Base-by-base conservation (phyloP, 1,140 invertebrate genomes). In the Holotrichia oblita region DNA sequence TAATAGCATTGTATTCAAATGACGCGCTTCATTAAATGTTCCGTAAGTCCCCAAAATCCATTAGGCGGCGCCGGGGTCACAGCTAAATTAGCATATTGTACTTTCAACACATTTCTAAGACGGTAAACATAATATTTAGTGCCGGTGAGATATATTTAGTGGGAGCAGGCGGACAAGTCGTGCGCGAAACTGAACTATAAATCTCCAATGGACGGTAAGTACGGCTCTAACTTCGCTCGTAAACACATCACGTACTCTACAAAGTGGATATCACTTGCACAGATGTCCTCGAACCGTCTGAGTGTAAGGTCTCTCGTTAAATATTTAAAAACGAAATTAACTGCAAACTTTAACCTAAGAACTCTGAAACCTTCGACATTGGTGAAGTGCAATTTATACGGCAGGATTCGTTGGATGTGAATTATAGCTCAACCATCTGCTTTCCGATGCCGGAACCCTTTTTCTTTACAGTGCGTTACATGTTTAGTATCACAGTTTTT, bases 261-360 rank as follows among this genome's bases (percentile, higher is more conserved):
- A 64, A 64, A 64, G 59, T 64, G 59, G 59, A 64, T 64, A 64
- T 64, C 59, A 64, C 17, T 64, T 64, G 59, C 59, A 17, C 59
- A 64, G 59, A 64, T 64, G 59, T 64, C 59, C 22, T 64, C 17
- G 24, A 64, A 27, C 59, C 59, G 59, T 22, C 59, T 27, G 59
- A 17, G 59, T 20, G 22, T 64, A 64, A 22, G 17, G 59, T 14
- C 17, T 10, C 17, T 27, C 59, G 24, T 64, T 64, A 64, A 64
- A 64, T 64, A 64, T 64, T 64, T 64, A 64, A 64, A 64, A 64
- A 64, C 59, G 59, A 17, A 64, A 64, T 64, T 64, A 64, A 64
- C 59, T 64, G 59, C 17, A 17, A 64, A 64, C 59, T 10, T 1
- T 3, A 17, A 3, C 17, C 59, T 17, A 8, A 64, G 59, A 64